Evolutionary conservation across 2,797 vertebrate species (phyloP).

Genomic region (Zenarchopterus dispar): DNA sequence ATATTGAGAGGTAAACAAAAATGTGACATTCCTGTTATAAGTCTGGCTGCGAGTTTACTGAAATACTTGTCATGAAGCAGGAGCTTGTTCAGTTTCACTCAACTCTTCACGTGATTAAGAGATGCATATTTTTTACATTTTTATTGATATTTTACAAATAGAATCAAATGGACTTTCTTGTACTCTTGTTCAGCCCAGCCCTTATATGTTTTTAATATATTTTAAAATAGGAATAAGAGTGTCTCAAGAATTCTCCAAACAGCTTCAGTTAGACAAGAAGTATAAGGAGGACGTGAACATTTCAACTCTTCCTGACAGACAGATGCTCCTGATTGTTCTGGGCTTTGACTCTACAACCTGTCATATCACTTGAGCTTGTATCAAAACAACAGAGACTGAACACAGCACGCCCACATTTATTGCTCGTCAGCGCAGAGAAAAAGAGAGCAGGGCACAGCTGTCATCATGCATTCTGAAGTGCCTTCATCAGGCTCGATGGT

Average conservation of each 20-base stretch:
- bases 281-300: background rate
- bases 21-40: no score
- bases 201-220: background rate
- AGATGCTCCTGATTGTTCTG: slow-evolving; percentile 45
- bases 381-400: slow-evolving; percentile 42
- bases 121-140: no score
- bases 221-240: background rate
- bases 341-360: slow-evolving; percentile 43
- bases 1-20: no score
- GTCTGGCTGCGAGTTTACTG: no score
- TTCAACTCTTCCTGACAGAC: slow-evolving; percentile 29
- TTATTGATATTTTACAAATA: no score
- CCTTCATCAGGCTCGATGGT: slow-evolving; percentile 24
- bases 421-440: slow-evolving; percentile 25
- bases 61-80: no score
- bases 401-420: slow-evolving; percentile 38
- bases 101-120: no score
- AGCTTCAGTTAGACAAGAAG: background rate
- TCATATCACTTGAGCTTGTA: slow-evolving; percentile 33
- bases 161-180: no score
- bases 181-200: background rate
- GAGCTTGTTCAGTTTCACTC: no score
- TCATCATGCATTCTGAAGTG: slow-evolving; percentile 16
- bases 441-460: slow-evolving; percentile 25
- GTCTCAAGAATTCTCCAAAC: background rate